Percentiles rank a stretch among this genome's conserved stretches.
phyloP scores from a whole-genome alignment of 2,888 invertebrate genomes.

The Andrena bicolor region DNA sequence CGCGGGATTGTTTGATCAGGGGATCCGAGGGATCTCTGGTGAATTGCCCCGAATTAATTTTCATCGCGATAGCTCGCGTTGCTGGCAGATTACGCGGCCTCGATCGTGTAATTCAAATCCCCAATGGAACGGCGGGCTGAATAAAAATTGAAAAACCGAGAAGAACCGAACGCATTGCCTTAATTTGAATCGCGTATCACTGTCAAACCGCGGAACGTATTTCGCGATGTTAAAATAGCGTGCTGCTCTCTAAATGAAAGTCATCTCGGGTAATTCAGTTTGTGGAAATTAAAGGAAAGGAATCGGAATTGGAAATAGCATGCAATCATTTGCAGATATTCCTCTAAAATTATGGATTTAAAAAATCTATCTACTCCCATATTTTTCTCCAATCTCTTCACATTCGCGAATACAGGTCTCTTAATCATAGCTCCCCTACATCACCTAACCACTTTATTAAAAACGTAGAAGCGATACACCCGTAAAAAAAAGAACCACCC shows the following conservation, averaged over 20 bases:
- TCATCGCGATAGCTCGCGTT: constrained; percentile 52
- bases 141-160: constrained; percentile 49
- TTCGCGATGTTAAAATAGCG: neutral
- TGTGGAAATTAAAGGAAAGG: neutral
- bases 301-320: neutral
- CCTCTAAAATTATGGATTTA: too few species aligned
- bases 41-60: constrained; percentile 59
- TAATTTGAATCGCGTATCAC: constrained; percentile 29
- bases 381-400: too few species aligned
- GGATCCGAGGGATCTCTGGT: constrained; percentile 52
- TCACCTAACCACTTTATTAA: neutral
- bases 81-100: constrained; percentile 48
- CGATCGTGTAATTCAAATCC: constrained; percentile 54
- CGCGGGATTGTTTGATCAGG: constrained; percentile 50
- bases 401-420: too few species aligned
- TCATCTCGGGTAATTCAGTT: too few species aligned
- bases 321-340: too few species aligned
- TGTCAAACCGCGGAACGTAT: constrained; percentile 19
- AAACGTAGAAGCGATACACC: constrained; percentile 12
- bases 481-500: constrained; percentile 8
- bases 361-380: too few species aligned
- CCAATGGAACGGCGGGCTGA: constrained; percentile 4
- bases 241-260: too few species aligned
- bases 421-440: neutral
- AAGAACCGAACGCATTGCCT: constrained; percentile 28